Evolutionary conservation across 2,797 vertebrate species (phyloP).

Genomic region (Myripristis murdjan): DNA sequence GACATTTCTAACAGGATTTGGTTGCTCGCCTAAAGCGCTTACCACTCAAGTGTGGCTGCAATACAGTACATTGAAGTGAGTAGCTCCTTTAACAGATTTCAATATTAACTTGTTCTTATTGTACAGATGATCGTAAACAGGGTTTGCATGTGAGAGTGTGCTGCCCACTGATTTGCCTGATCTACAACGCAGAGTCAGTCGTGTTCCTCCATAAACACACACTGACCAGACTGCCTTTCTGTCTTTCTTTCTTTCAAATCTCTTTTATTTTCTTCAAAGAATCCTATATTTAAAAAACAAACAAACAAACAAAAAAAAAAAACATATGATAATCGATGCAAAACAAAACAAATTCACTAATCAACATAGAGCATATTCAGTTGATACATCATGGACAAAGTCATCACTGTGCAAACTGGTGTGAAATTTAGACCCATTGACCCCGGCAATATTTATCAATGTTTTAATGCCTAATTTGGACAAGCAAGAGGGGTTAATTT

Average conservation of each 20-base stretch:
- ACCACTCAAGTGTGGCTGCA: conserved; percentile 70
- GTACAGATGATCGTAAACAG: conserved; percentile 53
- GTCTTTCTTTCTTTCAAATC: too few relatives aligned
- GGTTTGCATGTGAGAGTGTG: conserved; percentile 10
- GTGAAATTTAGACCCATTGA: too few relatives aligned
- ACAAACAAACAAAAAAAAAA: too few relatives aligned
- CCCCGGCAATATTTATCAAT: too few relatives aligned
- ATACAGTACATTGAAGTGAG: conserved; percentile 65
- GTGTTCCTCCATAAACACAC: not conserved
- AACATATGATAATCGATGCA: not conserved
- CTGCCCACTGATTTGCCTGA: not conserved
- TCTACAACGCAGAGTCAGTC: not conserved
- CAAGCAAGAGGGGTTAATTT: too few relatives aligned
- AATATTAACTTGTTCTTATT: conserved; percentile 45
- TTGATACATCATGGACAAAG: too few relatives aligned
- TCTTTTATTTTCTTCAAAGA: not conserved
- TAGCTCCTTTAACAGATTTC: conserved; percentile 71
- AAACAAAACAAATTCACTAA: too few relatives aligned
- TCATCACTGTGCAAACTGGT: too few relatives aligned
- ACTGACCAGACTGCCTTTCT: not conserved
- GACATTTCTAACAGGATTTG: conserved; percentile 86
- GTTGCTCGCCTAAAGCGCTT: conserved; percentile 82
- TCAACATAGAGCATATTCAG: too few relatives aligned
- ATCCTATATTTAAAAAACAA: too few relatives aligned
- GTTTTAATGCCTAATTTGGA: too few relatives aligned